A percentile compares a stretch with the other conserved stretches of the same genome.
Conservation (phyloP, 2,888 invertebrate species). For the Leptopterna dolabrata region DNA sequence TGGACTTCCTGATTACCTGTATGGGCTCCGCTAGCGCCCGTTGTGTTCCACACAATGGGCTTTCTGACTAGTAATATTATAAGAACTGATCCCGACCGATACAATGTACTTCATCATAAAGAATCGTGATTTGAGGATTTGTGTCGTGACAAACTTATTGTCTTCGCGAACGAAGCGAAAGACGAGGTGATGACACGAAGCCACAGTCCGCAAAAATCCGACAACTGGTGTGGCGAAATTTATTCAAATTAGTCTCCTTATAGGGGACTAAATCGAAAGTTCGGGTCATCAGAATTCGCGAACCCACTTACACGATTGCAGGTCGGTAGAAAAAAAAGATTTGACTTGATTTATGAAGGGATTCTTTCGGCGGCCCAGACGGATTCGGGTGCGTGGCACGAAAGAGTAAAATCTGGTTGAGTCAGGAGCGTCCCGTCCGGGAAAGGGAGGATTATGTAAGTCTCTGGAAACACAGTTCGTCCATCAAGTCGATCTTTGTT, state of each 20-base stretch:
- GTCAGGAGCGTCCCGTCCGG: background rate
- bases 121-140: too few species aligned
- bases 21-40: too few species aligned
- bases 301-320: background rate
- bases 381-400: background rate
- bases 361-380: background rate
- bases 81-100: too few species aligned
- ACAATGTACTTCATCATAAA: too few species aligned
- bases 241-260: conserved; percentile 3
- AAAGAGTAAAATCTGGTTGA: conserved; percentile 1
- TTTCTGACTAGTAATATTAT: too few species aligned
- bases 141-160: too few species aligned
- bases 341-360: conserved; percentile 14
- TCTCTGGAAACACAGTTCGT: background rate
- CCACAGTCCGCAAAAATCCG: background rate
- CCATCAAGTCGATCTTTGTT: background rate
- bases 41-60: too few species aligned
- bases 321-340: conserved; percentile 5
- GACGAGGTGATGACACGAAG: background rate
- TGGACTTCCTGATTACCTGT: too few species aligned
- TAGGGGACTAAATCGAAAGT: conserved; percentile 2
- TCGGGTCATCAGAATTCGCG: background rate
- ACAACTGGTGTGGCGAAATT: background rate
- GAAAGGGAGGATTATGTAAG: background rate
- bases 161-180: too few species aligned